phyloP scores from a whole-genome alignment of 2,797 vertebrate genomes.

The Euthynnus affinis region DNA sequence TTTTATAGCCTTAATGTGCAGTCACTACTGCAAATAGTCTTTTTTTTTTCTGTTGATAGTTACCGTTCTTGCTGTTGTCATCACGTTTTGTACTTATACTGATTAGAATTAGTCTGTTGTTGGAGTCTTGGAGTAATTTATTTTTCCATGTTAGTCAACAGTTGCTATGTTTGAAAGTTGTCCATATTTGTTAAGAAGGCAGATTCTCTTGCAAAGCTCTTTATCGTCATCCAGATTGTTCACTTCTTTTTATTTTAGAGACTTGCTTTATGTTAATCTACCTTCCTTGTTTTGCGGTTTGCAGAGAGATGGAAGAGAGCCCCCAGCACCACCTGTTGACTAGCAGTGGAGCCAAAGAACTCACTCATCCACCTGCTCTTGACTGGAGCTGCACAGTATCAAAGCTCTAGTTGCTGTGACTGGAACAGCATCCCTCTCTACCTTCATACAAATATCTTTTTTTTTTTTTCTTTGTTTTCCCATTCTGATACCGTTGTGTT shows the following conservation, averaged over 20 bases:
- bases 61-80: not conserved
- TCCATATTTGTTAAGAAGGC: conserved; percentile 8
- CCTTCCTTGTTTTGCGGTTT: conserved; percentile 35
- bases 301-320: conserved; percentile 87
- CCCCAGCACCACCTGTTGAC: conserved; percentile 95
- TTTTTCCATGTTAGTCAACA: not conserved
- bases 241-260: not conserved
- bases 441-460: conserved; percentile 43
- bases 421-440: conserved; percentile 50
- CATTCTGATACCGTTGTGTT: conserved; percentile 16
- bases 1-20: not conserved
- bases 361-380: conserved; percentile 62
- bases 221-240: not conserved
- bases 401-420: conserved; percentile 42
- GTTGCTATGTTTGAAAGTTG: not conserved
- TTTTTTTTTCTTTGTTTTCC: conserved; percentile 11
- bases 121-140: not conserved
- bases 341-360: conserved; percentile 76
- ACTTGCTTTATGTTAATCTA: not conserved
- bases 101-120: not conserved
- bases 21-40: not conserved
- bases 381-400: conserved; percentile 54
- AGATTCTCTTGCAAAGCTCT: not conserved
- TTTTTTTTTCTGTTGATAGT: too few species aligned
- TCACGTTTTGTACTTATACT: not conserved